These are phyloP conservation scores for Chrysodeixis includens DNA, from an alignment of 2,888 invertebrate species.

Conservation along the genomic window DNA sequence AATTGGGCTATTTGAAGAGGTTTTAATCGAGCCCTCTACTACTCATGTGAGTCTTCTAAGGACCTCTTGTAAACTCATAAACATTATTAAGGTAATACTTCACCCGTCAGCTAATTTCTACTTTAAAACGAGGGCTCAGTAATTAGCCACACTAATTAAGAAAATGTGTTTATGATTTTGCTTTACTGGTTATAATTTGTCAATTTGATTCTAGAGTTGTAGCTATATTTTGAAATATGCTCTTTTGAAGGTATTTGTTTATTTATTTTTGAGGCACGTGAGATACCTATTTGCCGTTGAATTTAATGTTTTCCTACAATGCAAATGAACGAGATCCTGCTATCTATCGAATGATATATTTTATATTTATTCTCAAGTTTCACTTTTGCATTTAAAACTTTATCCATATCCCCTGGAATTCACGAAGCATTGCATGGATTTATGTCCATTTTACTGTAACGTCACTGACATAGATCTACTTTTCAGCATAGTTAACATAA, in stretches of 20 bases:
- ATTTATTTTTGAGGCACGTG: neutral
- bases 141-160: conserved; percentile 32
- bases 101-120: conserved; percentile 36
- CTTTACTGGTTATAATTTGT: neutral
- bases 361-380: too few species aligned
- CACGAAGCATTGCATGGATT: too few species aligned
- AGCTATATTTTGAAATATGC: neutral
- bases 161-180: conserved; percentile 18
- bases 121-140: conserved; percentile 36
- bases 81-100: conserved; percentile 37
- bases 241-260: neutral
- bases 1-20: conserved; percentile 1
- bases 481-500: too few species aligned
- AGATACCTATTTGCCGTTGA: neutral
- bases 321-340: too few species aligned
- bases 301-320: too few species aligned
- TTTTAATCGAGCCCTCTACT: conserved; percentile 10
- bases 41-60: conserved; percentile 17
- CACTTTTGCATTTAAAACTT: too few species aligned
- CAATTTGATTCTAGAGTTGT: neutral
- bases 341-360: neutral
- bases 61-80: conserved; percentile 27
- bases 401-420: too few species aligned
- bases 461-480: too few species aligned
- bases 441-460: too few species aligned